Evolutionary conservation across 1,140 invertebrate species (phyloP).

Genomic region (Eriocheir sinensis): DNA sequence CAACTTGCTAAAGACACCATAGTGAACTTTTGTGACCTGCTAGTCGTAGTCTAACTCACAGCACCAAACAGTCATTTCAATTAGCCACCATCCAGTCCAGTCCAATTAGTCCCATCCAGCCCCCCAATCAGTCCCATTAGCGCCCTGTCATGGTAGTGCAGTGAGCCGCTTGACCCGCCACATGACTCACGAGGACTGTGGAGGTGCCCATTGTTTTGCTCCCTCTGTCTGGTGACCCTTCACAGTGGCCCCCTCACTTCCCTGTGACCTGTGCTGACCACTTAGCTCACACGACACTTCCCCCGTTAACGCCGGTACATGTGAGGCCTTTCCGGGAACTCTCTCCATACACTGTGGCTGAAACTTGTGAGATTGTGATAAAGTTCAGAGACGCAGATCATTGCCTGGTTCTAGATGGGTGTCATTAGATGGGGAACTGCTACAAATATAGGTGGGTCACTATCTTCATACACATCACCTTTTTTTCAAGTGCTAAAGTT

Average conservation of each 20-base stretch:
- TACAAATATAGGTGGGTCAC: neutral
- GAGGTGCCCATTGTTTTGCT: neutral
- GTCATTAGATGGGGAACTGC: too few relatives aligned
- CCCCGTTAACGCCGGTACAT: too few relatives aligned
- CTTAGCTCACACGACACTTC: neutral
- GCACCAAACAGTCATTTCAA: neutral
- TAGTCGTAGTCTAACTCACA: neutral
- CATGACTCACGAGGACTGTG: neutral
- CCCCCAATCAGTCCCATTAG: neutral
- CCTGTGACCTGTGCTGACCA: constrained; percentile 19
- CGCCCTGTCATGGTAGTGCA: neutral
- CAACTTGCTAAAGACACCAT: neutral
- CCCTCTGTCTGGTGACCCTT: constrained; percentile 3
- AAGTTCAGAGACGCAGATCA: too few relatives aligned
- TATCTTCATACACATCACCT: neutral
- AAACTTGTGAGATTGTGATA: too few relatives aligned
- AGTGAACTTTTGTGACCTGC: constrained; percentile 23
- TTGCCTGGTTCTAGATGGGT: too few relatives aligned
- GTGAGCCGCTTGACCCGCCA: neutral
- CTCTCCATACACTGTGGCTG: too few relatives aligned
- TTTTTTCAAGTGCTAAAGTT: too few relatives aligned
- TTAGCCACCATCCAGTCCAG: neutral
- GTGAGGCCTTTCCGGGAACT: too few relatives aligned
- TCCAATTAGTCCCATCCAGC: too few relatives aligned
- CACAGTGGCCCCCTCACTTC: neutral